Evolutionary conservation across 1,140 invertebrate genomes (phyloP).

Genomic region (Zaprionus vittiger): DNA sequence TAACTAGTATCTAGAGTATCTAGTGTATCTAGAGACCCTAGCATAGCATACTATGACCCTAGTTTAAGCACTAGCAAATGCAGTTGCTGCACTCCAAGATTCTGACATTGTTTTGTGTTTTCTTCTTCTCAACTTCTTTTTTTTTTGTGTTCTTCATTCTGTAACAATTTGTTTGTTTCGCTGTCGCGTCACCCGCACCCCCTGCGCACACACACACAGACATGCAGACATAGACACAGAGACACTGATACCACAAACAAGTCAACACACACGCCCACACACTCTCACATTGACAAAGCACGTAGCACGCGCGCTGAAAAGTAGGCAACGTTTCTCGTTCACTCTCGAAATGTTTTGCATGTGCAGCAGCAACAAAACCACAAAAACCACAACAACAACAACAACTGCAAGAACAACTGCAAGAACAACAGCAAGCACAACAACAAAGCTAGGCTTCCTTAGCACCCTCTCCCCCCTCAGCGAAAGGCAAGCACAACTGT

Average conservation of each 20-base stretch:
- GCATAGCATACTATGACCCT: background rate
- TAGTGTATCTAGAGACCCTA: background rate
- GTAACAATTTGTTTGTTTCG: constrained; percentile 56
- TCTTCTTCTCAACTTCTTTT: constrained; percentile 22
- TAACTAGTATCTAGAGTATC: background rate
- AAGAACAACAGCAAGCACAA: constrained; percentile 8
- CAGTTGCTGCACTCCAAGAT: constrained; percentile 36
- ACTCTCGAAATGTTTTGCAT: constrained; percentile 31
- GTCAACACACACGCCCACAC: constrained; percentile 8
- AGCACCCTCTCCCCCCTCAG: constrained; percentile 10
- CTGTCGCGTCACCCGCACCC: constrained; percentile 43
- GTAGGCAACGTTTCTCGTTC: constrained; percentile 59
- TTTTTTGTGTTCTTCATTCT: constrained; percentile 35
- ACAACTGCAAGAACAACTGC: constrained; percentile 6
- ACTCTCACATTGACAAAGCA: constrained; percentile 32
- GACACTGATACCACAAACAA: constrained; percentile 23
- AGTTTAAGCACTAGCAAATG: background rate
- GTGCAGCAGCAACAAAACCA: constrained; percentile 27
- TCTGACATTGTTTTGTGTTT: constrained; percentile 53
- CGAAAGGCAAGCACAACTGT: constrained; percentile 10
- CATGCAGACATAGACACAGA: constrained; percentile 2
- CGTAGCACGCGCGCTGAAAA: constrained; percentile 48
- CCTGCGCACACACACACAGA: constrained; percentile 6
- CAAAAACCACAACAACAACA: constrained; percentile 15
- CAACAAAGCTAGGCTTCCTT: constrained; percentile 16